phyloP scores from a whole-genome alignment of 2,888 invertebrate species.

The Fragum whitleyi region DNA sequence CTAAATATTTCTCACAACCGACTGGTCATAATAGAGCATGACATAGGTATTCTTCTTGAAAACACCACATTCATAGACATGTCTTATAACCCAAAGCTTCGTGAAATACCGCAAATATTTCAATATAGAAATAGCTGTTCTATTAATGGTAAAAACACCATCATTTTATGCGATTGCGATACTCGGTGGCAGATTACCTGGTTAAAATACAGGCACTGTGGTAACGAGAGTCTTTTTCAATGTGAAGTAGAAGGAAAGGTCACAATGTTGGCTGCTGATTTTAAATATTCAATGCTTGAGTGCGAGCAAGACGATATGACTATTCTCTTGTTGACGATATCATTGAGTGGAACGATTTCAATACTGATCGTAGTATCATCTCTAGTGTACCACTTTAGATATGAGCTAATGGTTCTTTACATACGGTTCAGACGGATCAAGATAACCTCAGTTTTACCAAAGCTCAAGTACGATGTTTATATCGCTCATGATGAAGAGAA shows the following conservation, averaged over 20 bases:
- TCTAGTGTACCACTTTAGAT: conserved; percentile 13
- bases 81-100: conserved; percentile 34
- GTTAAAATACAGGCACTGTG: conserved; percentile 26
- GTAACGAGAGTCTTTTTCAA: conserved; percentile 20
- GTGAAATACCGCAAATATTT: conserved; percentile 33
- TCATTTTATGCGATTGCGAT: conserved; percentile 36
- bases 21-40: conserved; percentile 16
- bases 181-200: conserved; percentile 40
- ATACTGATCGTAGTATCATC: conserved; percentile 24
- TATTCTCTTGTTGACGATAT: not conserved
- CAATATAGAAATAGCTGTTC: conserved; percentile 39
- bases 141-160: conserved; percentile 16
- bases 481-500: conserved; percentile 46
- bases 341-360: conserved; percentile 9
- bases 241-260: conserved; percentile 34
- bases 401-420: conserved; percentile 38
- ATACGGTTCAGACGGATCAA: conserved; percentile 10
- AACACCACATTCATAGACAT: conserved; percentile 39
- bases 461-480: conserved; percentile 36
- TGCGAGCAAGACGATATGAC: conserved; percentile 5
- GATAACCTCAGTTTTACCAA: not conserved
- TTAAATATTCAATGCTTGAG: conserved; percentile 3
- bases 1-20: conserved; percentile 41
- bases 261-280: conserved; percentile 4
- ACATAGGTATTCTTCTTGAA: conserved; percentile 24